Evolutionary conservation across 2,113 vertebrate genomes (phyloP).

Genomic region (Gulo gulo): DNA sequence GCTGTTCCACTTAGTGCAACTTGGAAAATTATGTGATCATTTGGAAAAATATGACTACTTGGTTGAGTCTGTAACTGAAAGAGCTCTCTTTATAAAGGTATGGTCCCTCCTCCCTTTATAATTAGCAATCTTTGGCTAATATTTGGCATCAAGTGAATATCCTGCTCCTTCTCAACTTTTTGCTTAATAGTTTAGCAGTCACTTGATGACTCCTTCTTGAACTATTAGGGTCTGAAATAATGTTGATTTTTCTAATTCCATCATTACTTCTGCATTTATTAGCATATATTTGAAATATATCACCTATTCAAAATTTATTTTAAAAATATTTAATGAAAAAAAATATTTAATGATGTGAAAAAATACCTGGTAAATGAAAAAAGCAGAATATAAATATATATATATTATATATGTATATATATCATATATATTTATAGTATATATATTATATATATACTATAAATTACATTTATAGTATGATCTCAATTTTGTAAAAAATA

Average conservation of each 20-base stretch:
- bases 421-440: too few relatives aligned
- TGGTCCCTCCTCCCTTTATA: background rate
- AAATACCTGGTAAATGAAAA: constrained; percentile 17
- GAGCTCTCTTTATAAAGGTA: background rate
- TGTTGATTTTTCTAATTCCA: background rate
- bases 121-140: background rate
- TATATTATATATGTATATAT: too few relatives aligned
- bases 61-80: background rate
- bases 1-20: background rate
- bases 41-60: background rate
- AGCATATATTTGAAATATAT: background rate
- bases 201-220: background rate
- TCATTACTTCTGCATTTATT: constrained; percentile 5
- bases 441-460: too few relatives aligned
- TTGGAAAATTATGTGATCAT: background rate
- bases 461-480: background rate
- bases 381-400: background rate
- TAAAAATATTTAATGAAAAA: too few relatives aligned
- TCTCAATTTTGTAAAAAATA: background rate
- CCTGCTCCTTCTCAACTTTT: background rate
- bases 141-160: background rate
- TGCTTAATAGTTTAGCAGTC: background rate
- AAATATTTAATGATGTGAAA: background rate
- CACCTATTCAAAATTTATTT: too few relatives aligned
- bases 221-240: background rate